These are phyloP conservation scores for Netelia melanura DNA, from an alignment of 2,888 invertebrate species.

Conservation along the genomic window DNA sequence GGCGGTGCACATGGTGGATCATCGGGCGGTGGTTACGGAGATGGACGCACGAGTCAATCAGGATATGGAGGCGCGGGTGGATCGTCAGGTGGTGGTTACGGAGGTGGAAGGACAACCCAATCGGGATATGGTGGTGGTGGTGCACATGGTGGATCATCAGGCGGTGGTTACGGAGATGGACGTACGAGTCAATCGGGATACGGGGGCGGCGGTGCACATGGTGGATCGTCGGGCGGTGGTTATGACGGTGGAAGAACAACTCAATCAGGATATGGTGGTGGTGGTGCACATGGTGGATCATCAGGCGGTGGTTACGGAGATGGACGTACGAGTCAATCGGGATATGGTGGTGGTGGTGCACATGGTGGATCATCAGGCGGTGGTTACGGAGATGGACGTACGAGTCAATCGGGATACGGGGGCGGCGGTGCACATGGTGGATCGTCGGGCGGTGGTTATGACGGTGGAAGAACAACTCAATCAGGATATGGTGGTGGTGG, in stretches of 20 bases:
- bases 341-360: slow-evolving; percentile 77
- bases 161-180: not conserved
- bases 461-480: not conserved
- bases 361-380: slow-evolving; percentile 73
- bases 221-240: slow-evolving; percentile 42
- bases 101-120: slow-evolving; percentile 34
- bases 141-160: slow-evolving; percentile 21
- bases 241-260: slow-evolving; percentile 35
- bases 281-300: slow-evolving; percentile 81
- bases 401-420: slow-evolving; percentile 40
- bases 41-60: not conserved
- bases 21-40: not conserved
- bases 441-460: not conserved
- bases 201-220: slow-evolving; percentile 16
- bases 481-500: slow-evolving; percentile 22
- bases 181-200: not conserved
- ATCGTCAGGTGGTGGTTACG: slow-evolving; percentile 39
- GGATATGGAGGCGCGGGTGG: slow-evolving; percentile 40
- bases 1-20: slow-evolving; percentile 30
- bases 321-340: slow-evolving; percentile 36
- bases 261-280: slow-evolving; percentile 75
- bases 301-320: slow-evolving; percentile 34
- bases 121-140: slow-evolving; percentile 25
- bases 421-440: slow-evolving; percentile 28
- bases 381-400: slow-evolving; percentile 32